A percentile compares a stretch with the other conserved stretches of the same genome.
Evolutionary conservation across 2,113 vertebrate species (phyloP).

Genomic region (Fulmarus glacialis): DNA sequence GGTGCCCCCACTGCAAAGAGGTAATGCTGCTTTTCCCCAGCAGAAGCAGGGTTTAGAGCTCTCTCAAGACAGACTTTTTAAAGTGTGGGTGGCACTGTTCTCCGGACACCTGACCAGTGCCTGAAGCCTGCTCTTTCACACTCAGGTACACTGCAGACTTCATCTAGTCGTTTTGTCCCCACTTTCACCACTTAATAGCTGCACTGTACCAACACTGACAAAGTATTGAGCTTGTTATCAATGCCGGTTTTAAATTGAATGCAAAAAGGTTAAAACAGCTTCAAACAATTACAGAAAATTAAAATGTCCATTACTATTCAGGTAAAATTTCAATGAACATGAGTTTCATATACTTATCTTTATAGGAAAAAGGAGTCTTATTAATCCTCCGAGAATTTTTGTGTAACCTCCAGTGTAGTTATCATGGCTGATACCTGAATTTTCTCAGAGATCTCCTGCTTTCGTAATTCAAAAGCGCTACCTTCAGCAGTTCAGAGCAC

Average conservation of each 20-base stretch:
- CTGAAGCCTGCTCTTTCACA: not conserved
- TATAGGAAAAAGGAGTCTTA: not conserved
- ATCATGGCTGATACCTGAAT: not conserved
- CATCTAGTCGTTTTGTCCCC: not conserved
- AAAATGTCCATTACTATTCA: not conserved
- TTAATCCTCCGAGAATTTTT: conserved; percentile 10
- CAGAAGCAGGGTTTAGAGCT: not conserved
- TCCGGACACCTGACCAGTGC: not conserved
- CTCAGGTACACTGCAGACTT: not conserved
- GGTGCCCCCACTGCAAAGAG: not conserved
- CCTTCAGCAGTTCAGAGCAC: not conserved
- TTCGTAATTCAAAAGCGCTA: not conserved
- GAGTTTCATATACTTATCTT: not conserved
- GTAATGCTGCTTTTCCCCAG: not conserved
- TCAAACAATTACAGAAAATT: not conserved
- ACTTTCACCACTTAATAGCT: not conserved
- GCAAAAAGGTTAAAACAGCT: not conserved
- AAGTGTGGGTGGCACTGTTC: not conserved
- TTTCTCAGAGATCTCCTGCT: not conserved
- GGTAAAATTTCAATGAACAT: not conserved
- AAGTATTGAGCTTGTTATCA: not conserved
- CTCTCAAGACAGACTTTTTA: not conserved
- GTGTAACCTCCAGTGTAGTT: not conserved
- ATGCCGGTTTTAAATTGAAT: not conserved
- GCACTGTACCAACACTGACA: not conserved